Evolutionary conservation across 2,113 vertebrate genomes (phyloP).

Genomic region (Tretioscincus oriximinensis): DNA sequence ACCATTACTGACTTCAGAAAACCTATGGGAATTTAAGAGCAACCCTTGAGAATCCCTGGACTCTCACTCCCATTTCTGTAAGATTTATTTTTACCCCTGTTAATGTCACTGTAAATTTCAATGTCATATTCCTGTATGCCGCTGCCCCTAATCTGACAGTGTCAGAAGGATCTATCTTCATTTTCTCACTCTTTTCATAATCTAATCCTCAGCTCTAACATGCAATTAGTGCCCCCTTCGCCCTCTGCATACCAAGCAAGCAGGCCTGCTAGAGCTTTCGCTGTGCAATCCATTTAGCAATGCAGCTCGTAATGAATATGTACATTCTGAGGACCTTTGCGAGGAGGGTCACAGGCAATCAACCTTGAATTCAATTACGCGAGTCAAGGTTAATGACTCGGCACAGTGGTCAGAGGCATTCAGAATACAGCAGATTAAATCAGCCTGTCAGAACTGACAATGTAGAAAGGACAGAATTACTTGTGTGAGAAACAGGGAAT

Average conservation of each 20-base stretch:
- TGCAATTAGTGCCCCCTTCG: slow-evolving; percentile 97
- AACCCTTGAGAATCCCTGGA: slow-evolving; percentile 13
- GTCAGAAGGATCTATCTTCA: slow-evolving; percentile 98
- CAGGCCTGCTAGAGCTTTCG: slow-evolving; percentile 91
- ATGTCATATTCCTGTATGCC: slow-evolving; percentile 73
- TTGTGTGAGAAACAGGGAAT: slow-evolving; percentile 69
- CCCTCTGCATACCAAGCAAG: slow-evolving; percentile 84
- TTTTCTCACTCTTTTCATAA: slow-evolving; percentile 99
- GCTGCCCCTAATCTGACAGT: slow-evolving; percentile 97
- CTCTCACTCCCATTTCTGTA: slow-evolving; percentile 54
- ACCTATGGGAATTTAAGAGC: slow-evolving; percentile 35
- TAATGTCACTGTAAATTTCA: slow-evolving; percentile 82
- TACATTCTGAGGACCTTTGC: slow-evolving; percentile 93
- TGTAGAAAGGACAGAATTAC: slow-evolving; percentile 73
- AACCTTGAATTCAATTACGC: slow-evolving; percentile 99
- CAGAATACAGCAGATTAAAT: slow-evolving; percentile 90
- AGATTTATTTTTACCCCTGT: slow-evolving; percentile 56
- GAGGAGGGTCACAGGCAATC: slow-evolving; percentile 98
- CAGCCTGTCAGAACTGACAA: slow-evolving; percentile 91
- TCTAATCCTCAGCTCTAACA: slow-evolving; percentile 97
- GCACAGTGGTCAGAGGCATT: slow-evolving; percentile 94
- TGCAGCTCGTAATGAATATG: slow-evolving; percentile 95
- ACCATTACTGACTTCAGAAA: slow-evolving; percentile 37
- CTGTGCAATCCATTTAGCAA: slow-evolving; percentile 98
- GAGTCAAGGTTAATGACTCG: slow-evolving; percentile 99